Conservation (phyloP, 1,140 invertebrate species). For the Holotrichia oblita region DNA sequence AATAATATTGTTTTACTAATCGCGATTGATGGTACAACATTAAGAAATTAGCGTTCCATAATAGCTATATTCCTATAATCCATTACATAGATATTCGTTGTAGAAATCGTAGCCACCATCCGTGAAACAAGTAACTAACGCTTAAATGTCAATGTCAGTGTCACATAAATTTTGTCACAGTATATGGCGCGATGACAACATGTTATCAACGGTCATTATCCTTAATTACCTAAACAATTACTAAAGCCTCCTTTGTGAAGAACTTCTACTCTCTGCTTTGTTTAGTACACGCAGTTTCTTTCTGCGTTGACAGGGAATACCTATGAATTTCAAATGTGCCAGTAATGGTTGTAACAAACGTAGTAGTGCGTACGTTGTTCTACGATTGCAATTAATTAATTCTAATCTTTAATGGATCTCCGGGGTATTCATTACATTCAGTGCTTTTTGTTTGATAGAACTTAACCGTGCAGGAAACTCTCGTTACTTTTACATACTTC, state of each 20-base stretch:
- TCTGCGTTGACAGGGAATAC: neutral
- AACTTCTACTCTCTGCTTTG: neutral
- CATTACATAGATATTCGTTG: neutral
- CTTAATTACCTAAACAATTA: conserved; percentile 17
- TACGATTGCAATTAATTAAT: conserved; percentile 23
- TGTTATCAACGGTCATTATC: neutral
- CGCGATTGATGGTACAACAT: neutral
- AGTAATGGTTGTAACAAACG: conserved; percentile 14
- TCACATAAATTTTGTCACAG: conserved; percentile 10
- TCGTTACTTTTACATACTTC: conserved; percentile 1
- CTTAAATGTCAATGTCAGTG: neutral
- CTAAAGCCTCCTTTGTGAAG: neutral
- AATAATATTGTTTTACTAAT: neutral
- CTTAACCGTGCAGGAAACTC: conserved; percentile 1
- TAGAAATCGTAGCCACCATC: neutral
- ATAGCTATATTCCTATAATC: neutral
- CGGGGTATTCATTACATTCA: conserved; percentile 22
- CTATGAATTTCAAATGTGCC: conserved; percentile 22
- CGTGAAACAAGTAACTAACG: neutral
- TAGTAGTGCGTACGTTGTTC: neutral
- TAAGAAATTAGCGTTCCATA: neutral
- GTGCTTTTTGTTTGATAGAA: conserved; percentile 17
- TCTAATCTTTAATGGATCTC: conserved; percentile 26
- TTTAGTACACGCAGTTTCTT: neutral
- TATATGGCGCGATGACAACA: conserved; percentile 9